These are phyloP conservation scores for Pantherophis guttatus DNA, from an alignment of 2,113 vertebrate species.

Conservation along the genomic window DNA sequence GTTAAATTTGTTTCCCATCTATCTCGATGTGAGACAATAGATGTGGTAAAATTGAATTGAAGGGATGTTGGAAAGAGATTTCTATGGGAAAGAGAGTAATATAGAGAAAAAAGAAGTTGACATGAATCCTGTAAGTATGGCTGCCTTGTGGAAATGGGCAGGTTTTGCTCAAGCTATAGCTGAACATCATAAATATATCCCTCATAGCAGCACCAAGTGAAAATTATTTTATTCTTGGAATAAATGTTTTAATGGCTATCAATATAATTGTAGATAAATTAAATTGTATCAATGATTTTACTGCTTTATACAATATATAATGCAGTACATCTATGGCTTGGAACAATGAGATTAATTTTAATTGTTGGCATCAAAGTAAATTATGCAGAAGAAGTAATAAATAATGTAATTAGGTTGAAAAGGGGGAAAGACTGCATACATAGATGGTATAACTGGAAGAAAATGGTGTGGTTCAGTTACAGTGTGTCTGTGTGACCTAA, in stretches of 20 bases:
- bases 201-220: background rate
- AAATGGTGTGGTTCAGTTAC: background rate
- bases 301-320: background rate
- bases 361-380: background rate
- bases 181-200: background rate
- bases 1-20: background rate
- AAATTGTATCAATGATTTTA: background rate
- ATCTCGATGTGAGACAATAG: background rate
- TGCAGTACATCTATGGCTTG: background rate
- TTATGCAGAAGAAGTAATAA: background rate
- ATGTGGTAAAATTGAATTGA: background rate
- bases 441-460: background rate
- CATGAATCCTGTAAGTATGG: background rate
- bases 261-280: background rate
- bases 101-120: background rate
- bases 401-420: background rate
- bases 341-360: background rate
- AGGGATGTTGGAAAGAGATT: background rate
- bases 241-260: background rate
- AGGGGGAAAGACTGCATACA: background rate
- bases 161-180: background rate
- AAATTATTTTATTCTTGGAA: background rate
- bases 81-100: background rate
- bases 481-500: background rate
- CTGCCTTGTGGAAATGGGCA: background rate